Percentiles rank a stretch among this genome's conserved stretches.
Conservation (phyloP, 2,888 invertebrate species). For the Caenorhabditis virilis region DNA sequence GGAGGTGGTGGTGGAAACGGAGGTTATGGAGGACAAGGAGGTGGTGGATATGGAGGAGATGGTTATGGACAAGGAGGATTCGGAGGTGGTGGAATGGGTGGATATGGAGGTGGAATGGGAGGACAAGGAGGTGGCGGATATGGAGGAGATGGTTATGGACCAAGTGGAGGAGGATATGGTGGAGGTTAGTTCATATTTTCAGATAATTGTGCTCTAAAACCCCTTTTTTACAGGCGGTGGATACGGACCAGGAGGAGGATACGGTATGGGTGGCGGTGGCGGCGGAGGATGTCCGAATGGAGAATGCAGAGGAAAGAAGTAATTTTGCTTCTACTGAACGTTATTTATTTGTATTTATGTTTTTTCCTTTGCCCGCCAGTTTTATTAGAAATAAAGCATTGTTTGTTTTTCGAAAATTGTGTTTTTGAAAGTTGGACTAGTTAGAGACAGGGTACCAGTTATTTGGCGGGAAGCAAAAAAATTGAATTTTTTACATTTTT, state of each 20-base stretch:
- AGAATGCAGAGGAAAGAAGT: constrained; percentile 37
- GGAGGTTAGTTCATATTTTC: no score
- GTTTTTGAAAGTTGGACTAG: no score
- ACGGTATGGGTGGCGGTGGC: constrained; percentile 32
- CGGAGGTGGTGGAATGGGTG: constrained; percentile 18
- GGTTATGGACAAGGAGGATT: constrained; percentile 21
- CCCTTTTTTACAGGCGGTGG: constrained; percentile 15
- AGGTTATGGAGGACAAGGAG: constrained; percentile 6
- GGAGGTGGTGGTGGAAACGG: constrained; percentile 16
- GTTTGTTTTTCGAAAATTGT: no score
- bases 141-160: constrained; percentile 18
- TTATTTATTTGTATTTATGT: no score
- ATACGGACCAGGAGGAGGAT: constrained; percentile 17
- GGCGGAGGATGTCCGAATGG: constrained; percentile 42
- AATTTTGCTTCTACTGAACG: no score
- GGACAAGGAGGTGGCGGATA: constrained; percentile 22
- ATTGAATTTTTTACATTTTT: no score
- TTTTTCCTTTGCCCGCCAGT: no score
- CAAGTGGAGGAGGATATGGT: constrained; percentile 13
- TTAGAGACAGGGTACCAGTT: no score
- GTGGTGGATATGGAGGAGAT: constrained; percentile 9
- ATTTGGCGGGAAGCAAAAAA: no score
- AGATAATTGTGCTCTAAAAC: constrained; percentile 12
- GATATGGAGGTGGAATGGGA: constrained; percentile 12
- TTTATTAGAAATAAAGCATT: no score